Evolutionary conservation across 2,113 vertebrate genomes (phyloP), one percentile per base, ranked within the genome.

Genomic region (Brachyistius frenatus): DNA sequence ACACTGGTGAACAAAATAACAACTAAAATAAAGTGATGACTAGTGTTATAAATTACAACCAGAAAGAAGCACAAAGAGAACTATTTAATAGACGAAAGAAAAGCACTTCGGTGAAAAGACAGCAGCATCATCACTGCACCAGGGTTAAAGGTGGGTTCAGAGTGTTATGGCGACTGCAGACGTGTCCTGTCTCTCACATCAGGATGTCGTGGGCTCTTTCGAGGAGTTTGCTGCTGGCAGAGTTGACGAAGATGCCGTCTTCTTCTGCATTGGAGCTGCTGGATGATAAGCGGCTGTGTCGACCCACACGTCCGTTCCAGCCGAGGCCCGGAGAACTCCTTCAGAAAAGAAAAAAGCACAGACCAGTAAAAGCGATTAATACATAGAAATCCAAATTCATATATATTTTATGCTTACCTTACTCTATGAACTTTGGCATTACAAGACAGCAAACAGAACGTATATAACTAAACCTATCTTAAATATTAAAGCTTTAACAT

Each of bases 171-270:
- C 5, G 61, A 11, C 37, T 23, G 31, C 1, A 30, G 33, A 1
- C 2, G 15, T 1, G 3, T 68, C 0, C 35, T 2, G 32, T 14
- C 76, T 95, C 97, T 98, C 83, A 99, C 98, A 98, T 99, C 84
- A 99, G 96, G 93, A 99, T 98, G 89, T 98, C 97, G 14, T 98
- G 97, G 9, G 98, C 98, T 80, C 98, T 94, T 88, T 99, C 98
- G 79, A 99, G 94, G 39, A 99, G 96, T 83, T 97, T 99, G 95
- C 96, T 99, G 94, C 95, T 97, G 79, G 96, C 94, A 0, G 96
- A 78, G 83, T 96, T 97, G 81, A 97, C 80, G 3, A 99, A 99
- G 88, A 99, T 95, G 8, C 96, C 97, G 0, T 98, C 97, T 56
- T 97, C 98, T 47, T 99, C 98, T 47, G 95, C 83, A 64, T 94